These are phyloP conservation scores for Crypturellus tataupa DNA, from an alignment of 2,797 vertebrate species.

Conservation along the genomic window DNA sequence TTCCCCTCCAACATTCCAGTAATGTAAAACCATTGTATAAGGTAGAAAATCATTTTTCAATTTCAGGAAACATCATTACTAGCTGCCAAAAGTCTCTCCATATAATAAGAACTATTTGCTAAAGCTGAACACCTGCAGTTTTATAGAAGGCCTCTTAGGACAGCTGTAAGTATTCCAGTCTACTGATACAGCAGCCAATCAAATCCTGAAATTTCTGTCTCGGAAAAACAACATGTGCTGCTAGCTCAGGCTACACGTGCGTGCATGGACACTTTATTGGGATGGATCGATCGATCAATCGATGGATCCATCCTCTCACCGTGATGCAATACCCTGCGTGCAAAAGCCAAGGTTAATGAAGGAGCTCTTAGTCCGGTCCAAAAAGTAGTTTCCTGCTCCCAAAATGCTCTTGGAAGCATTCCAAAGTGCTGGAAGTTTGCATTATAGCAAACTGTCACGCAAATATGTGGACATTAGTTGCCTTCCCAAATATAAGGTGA, in stretches of 20 bases:
- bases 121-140: constrained; percentile 87
- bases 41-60: constrained; percentile 86
- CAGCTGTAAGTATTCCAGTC: constrained; percentile 77
- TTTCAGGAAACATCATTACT: constrained; percentile 85
- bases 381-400: constrained; percentile 32
- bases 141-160: constrained; percentile 84
- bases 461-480: neutral
- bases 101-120: constrained; percentile 85
- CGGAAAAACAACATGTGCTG: constrained; percentile 60
- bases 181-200: constrained; percentile 84
- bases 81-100: constrained; percentile 84
- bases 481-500: constrained; percentile 8
- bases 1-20: constrained; percentile 79
- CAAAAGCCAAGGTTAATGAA: neutral
- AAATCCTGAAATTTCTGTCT: constrained; percentile 66
- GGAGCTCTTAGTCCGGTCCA: neutral
- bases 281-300: neutral
- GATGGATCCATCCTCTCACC: neutral
- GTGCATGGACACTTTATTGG: neutral
- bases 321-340: neutral
- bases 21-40: constrained; percentile 84
- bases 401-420: constrained; percentile 41
- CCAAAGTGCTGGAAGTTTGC: constrained; percentile 44
- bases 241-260: neutral
- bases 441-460: neutral